phyloP scores from a whole-genome alignment of 2,888 invertebrate species.

The Stenchaetothrips biformis region DNA sequence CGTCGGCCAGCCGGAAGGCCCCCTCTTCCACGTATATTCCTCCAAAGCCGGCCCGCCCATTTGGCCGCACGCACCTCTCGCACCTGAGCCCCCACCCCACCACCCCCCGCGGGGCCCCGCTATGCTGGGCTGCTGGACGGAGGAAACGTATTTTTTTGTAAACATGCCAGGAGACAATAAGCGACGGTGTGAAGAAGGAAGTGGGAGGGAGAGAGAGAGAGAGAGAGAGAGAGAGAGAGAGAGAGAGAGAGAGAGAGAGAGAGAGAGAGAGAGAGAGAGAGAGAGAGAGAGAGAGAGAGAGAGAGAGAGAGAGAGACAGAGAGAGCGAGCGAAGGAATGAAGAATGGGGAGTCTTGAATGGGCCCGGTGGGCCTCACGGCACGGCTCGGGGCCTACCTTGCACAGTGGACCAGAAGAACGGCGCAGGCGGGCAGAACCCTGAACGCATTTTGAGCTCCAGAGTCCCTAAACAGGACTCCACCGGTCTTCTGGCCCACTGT shows the following conservation, averaged over 20 bases:
- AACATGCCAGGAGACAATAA: constrained; percentile 19
- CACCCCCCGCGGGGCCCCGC: neutral
- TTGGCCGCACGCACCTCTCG: no score
- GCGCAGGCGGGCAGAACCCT: no score
- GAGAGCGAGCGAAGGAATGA: neutral
- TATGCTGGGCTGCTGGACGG: neutral
- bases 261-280: neutral
- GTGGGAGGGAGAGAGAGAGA: neutral
- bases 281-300: neutral
- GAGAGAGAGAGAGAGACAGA: neutral
- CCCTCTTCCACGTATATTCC: neutral
- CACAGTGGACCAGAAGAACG: no score
- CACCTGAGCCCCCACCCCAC: neutral
- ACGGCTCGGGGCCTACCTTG: neutral
- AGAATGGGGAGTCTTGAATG: neutral
- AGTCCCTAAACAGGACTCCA: no score
- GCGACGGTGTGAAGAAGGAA: constrained; percentile 18
- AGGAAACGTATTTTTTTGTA: constrained; percentile 14
- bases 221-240: neutral
- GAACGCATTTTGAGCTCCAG: no score
- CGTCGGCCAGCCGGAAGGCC: no score
- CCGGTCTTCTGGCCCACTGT: no score
- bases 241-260: neutral
- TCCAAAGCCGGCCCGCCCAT: no score
- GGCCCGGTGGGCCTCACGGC: neutral